Base-by-base conservation (phyloP, 2,888 invertebrate species). In the Folsomia manolachei region DNA sequence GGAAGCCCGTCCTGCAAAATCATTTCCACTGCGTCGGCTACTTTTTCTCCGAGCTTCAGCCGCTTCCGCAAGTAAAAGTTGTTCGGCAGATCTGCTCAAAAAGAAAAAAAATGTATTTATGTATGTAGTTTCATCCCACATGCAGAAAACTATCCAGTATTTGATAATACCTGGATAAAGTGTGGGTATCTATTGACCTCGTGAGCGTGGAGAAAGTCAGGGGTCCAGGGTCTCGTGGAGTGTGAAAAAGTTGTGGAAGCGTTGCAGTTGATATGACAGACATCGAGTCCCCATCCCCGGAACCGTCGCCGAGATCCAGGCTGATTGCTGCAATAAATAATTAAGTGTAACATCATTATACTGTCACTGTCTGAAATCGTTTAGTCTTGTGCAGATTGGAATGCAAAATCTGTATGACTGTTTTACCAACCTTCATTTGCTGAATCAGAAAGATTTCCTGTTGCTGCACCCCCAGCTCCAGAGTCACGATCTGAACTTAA, bases 401-500 rank as follows among this genome's bases (percentile, higher is more conserved):
- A 27, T 9, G 11, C 52, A 53, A 26, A 24, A n/a, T n/a, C n/a
- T n/a, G n/a, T n/a, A n/a, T n/a, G n/a, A n/a, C n/a, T n/a, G n/a
- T n/a, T n/a, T n/a, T n/a, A 71, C 71, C 86, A 87, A 82, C 91
- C 91, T 82, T 91, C 91, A 19, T 90, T 91, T 19, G 91, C 91
- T 2, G 91, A 91, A 83, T 91, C 91, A 0, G 90, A 91, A 63
- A 91, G 85, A 84, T 91, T 91, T n/a, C 91, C 91, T 27, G 76
- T 75, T 27, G 78, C 72, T 25, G 74, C 77, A 66, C 73, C 72
- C 18, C 79, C 93, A 91, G 81, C 91, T 51, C 75, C 78, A 21
- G 90, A 90, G 82, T 91, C 90, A 39, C 90, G 85, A 83, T 94
- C 94, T 81, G 93, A 93, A 84, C 91, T 92, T 82, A 91, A 90